Evolutionary conservation across 2,113 vertebrate species (phyloP), one percentile per base, ranked within the genome.

Genomic region (Bubalus kerabau): DNA sequence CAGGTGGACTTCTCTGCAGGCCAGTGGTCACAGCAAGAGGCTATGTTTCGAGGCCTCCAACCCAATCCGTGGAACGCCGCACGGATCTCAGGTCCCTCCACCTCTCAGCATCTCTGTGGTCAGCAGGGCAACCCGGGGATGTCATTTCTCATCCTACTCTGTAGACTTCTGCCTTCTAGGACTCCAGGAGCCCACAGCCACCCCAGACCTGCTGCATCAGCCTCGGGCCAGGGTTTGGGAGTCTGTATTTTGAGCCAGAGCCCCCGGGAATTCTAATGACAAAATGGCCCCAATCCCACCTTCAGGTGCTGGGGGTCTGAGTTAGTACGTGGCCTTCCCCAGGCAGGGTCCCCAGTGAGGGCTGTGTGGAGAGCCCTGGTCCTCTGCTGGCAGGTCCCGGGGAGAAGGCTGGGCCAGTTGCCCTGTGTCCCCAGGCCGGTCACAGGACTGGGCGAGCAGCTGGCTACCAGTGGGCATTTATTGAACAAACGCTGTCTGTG

Each of bases 21-120:
- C 24, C 6, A 3, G 19, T 23, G 11, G 56, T n/a, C 32, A 19
- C 14, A 50, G 56, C 59, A 15, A 48, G 30, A 36, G 30, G 30
- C 40, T 60, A 30, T 80, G 87, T 56, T 43, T 90, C 14, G 2
- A 78, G 56, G 81, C 21, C 62, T 40, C 91, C 30, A 15, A 46
- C 11, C 74, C 56, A 16, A 1, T 17, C 40, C 0, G 0, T 43
- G 13, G 71, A 36, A 6, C 60, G 36, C n/a, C 0, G 26, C 48
- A 71, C 0, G 1, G 74, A 32, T 81, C 74, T 78, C 40, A 12
- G 57, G 60, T 28, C 12, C n/a, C 26, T 67, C 36, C 6, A 30
- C 5, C 2, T 40, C 81, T 56, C 19, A 11, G 54, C 28, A 48
- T 15, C 21, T 36, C 56, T 48, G 43, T 6, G 56, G 30, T 16